These are phyloP conservation scores for Neuroterus valhalla DNA, from an alignment of 1,140 invertebrate species.

Conservation along the genomic window DNA sequence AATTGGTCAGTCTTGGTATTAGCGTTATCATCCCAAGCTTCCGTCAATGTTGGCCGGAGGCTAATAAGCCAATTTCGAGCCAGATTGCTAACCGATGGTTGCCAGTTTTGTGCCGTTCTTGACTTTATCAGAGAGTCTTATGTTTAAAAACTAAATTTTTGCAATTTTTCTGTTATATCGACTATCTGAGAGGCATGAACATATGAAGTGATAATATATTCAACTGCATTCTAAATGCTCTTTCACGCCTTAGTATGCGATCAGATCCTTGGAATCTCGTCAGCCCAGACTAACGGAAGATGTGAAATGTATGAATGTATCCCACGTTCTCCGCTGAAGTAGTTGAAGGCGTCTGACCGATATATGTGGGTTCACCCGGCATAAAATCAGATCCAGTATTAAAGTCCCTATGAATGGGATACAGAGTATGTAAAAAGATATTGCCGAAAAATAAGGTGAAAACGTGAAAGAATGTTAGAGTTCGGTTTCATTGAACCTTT, in stretches of 20 bases:
- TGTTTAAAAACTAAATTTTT: not conserved
- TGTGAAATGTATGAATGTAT: slow-evolving; percentile 36
- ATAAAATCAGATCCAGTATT: slow-evolving; percentile 1
- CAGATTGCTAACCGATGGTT: too few species aligned
- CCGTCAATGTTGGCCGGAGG: too few species aligned
- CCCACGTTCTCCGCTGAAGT: slow-evolving; percentile 21
- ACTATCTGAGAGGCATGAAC: not conserved
- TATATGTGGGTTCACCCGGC: slow-evolving; percentile 33
- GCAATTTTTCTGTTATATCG: not conserved
- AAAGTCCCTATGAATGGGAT: not conserved
- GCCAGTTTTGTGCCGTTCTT: not conserved
- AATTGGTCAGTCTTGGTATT: too few species aligned
- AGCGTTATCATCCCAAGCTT: too few species aligned
- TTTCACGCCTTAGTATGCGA: slow-evolving; percentile 37
- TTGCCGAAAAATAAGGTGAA: not conserved
- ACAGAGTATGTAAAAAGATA: not conserved
- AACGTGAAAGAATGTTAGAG: not conserved
- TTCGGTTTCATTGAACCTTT: too few species aligned
- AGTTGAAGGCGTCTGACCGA: slow-evolving; percentile 33
- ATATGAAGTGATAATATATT: slow-evolving; percentile 30
- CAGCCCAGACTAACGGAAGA: slow-evolving; percentile 38
- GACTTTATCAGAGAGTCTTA: not conserved
- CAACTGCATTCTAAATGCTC: slow-evolving; percentile 38
- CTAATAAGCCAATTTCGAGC: too few species aligned
- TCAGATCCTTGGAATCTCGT: slow-evolving; percentile 41